phyloP scores from a whole-genome alignment of 2,113 vertebrate genomes.

The Notechis scutatus region DNA sequence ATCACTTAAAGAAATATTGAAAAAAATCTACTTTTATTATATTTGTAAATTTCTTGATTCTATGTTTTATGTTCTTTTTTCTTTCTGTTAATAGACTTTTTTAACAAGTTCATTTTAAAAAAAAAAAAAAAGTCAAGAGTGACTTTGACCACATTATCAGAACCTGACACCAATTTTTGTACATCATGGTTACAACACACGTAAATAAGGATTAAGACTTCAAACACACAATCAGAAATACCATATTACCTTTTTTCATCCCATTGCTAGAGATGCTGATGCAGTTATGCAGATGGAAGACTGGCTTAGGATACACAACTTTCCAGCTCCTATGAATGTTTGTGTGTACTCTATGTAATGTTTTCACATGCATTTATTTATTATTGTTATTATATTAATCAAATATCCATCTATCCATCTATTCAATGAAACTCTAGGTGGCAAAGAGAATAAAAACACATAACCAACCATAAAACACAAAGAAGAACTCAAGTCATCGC shows the following conservation, averaged over 20 bases:
- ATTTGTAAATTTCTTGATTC: neutral
- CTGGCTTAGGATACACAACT: neutral
- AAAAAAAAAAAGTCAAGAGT: neutral
- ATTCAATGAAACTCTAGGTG: neutral
- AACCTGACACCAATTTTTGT: neutral
- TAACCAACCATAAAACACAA: neutral
- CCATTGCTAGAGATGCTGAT: too few relatives aligned
- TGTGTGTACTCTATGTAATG: neutral
- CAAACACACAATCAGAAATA: too few relatives aligned
- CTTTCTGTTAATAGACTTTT: neutral
- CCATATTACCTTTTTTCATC: too few relatives aligned
- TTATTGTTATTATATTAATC: too few relatives aligned
- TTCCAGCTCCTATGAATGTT: neutral
- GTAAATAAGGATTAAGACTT: too few relatives aligned
- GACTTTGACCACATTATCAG: neutral
- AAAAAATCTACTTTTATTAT: neutral
- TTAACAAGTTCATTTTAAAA: neutral
- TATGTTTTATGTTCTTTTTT: neutral
- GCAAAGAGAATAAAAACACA: neutral
- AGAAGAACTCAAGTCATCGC: neutral
- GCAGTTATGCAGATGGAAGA: too few relatives aligned
- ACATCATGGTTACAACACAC: too few relatives aligned
- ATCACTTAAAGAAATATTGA: neutral
- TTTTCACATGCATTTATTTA: neutral
- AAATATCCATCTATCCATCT: neutral